A percentile compares a stretch with the other conserved stretches of the same genome.
phyloP scores from a whole-genome alignment of 2,797 vertebrate genomes.

The Lerista edwardsae region DNA sequence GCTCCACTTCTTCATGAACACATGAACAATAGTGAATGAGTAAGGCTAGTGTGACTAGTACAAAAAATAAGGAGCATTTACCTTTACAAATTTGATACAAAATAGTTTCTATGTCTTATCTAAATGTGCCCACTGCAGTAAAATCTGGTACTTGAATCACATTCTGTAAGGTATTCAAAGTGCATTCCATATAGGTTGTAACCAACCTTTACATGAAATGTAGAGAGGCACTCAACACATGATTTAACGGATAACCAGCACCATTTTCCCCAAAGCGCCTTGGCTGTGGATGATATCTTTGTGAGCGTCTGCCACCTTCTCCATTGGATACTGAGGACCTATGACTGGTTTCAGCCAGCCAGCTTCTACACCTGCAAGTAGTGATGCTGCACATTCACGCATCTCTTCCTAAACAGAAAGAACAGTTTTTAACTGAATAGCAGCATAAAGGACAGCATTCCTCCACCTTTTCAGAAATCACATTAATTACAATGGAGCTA shows the following conservation, averaged over 20 bases:
- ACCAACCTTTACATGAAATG: neutral
- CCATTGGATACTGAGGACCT: conserved; percentile 82
- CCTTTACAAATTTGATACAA: neutral
- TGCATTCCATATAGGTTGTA: neutral
- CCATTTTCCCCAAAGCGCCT: conserved; percentile 88
- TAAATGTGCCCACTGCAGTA: neutral
- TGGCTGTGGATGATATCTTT: conserved; percentile 84
- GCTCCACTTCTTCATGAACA: too few species aligned
- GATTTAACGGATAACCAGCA: conserved; percentile 79
- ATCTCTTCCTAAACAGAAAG: conserved; percentile 81
- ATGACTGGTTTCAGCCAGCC: conserved; percentile 87
- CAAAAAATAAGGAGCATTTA: neutral
- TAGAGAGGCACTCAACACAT: neutral
- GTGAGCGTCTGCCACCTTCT: conserved; percentile 84
- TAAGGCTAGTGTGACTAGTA: neutral
- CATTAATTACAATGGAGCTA: neutral
- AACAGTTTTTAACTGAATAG: neutral
- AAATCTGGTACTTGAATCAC: neutral
- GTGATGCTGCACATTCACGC: conserved; percentile 74
- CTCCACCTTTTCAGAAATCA: neutral
- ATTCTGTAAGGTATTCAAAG: neutral
- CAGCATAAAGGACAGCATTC: neutral
- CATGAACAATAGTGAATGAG: neutral
- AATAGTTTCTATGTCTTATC: neutral
- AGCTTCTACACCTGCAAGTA: conserved; percentile 85